These are phyloP conservation scores for Recurvirostra avosetta DNA, from an alignment of 2,113 vertebrate species.

Conservation along the genomic window DNA sequence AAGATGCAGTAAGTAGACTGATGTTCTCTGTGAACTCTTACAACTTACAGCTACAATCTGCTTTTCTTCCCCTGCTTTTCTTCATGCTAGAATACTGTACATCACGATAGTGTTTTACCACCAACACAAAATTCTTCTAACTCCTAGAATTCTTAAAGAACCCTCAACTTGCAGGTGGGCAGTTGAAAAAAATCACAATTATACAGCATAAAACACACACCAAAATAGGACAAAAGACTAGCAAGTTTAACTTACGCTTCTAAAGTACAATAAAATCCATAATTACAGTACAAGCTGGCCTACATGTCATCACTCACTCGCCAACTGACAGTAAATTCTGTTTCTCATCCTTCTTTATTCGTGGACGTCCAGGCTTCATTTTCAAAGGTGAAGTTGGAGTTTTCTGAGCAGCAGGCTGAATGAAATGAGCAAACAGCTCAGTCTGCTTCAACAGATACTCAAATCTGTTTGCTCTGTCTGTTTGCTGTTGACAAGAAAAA, in stretches of 20 bases:
- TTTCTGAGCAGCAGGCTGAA: slow-evolving; percentile 98
- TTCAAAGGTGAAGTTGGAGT: slow-evolving; percentile 97
- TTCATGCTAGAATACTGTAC: not conserved
- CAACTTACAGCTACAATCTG: not conserved
- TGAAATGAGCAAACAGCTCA: slow-evolving; percentile 98
- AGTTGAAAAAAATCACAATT: not conserved
- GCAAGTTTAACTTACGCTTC: not conserved
- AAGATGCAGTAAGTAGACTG: not conserved
- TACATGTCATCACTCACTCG: slow-evolving; percentile 83
- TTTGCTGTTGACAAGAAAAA: slow-evolving; percentile 80
- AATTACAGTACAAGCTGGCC: not conserved
- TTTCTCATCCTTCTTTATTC: slow-evolving; percentile 98
- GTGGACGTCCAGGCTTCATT: slow-evolving; percentile 97
- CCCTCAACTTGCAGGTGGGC: not conserved
- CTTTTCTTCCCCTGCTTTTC: not conserved
- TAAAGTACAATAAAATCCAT: not conserved
- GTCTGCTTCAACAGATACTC: slow-evolving; percentile 98
- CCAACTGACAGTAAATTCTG: slow-evolving; percentile 93
- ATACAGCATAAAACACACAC: not conserved
- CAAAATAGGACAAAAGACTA: not conserved
- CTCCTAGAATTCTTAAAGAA: not conserved
- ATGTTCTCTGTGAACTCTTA: not conserved
- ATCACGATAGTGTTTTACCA: not conserved
- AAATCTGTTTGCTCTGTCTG: slow-evolving; percentile 96
- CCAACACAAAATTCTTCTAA: not conserved